Percentiles rank a stretch among this genome's conserved stretches.
phyloP scores from a whole-genome alignment of 2,113 vertebrate species.

The Camelus dromedarius region DNA sequence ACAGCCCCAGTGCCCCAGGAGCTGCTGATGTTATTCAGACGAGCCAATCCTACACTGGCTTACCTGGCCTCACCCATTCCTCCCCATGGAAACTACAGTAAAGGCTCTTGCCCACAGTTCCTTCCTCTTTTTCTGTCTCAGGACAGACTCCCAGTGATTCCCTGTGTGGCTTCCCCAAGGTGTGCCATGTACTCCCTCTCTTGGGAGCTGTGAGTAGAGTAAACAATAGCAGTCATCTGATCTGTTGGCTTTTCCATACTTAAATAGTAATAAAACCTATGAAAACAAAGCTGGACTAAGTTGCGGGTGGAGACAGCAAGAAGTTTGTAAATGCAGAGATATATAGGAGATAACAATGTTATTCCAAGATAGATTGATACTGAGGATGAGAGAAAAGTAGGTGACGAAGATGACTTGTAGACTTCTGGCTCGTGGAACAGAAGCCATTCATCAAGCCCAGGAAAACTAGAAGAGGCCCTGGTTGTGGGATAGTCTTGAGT shows the following conservation, averaged over 20 bases:
- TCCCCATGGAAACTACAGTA: not conserved
- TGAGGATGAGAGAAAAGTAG: not conserved
- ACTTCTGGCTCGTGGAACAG: not conserved
- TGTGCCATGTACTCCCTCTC: not conserved
- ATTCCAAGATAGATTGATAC: not conserved
- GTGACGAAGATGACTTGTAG: not conserved
- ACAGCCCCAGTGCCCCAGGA: not conserved
- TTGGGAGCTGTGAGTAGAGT: not conserved
- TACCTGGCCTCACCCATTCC: not conserved
- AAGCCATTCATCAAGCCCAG: not conserved
- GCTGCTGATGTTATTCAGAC: not conserved
- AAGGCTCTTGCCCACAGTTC: not conserved
- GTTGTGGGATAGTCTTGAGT: not conserved
- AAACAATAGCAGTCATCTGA: not conserved
- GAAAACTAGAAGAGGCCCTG: not conserved
- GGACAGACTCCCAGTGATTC: not conserved
- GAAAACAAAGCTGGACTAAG: not conserved
- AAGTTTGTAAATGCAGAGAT: not conserved
- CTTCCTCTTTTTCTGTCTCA: not conserved
- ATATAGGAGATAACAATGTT: not conserved
- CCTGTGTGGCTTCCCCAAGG: rapidly evolving
- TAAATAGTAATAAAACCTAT: not conserved
- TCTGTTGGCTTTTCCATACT: not conserved
- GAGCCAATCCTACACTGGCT: not conserved
- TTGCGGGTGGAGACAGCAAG: not conserved